Base-by-base conservation (phyloP, 2,888 invertebrate species). In the Epinotia bilunana region DNA sequence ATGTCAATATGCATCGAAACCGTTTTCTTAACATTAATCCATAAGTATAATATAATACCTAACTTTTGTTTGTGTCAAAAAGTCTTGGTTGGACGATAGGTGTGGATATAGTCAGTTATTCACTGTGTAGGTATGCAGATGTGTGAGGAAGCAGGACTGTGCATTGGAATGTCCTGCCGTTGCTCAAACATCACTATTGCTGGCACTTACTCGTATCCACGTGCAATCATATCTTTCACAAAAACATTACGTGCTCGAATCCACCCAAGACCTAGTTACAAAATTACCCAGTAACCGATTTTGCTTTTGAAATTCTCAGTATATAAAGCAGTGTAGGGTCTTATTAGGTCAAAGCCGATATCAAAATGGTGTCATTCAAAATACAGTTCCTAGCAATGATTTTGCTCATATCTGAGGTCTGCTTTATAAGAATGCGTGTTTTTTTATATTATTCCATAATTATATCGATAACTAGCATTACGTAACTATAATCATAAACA, bases 221-320 rank as follows among this genome's bases (percentile, higher is more conserved):
- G 71, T 67, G 75, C 75, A 76, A 76, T 73, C 57, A 77, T 65
- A 28, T 79, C 68, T 73, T 77, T 76, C 60, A 69, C 65, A 64
- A 64, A 78, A 78, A 76, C 64, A 74, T 61, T 80, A 91, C 91
- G 91, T 91, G 91, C 84, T 82, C 78, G 77, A 74, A 64, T 78
- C 77, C 78, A 77, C 69, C 77, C 82, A 83, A 79, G 65, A 72
- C 65, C 43, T 64, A 49, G 76, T 88, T 87, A 80, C 87, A 79
- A 84, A 84, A 79, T 84, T 83, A 84, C 85, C 86, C 72, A 83
- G 81, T 88, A 83, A 87, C 84, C 83, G 80, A 85, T 74, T 83
- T 82, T 76, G 77, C 79, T 91, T 91, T 90, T 87, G 90, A 86
- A 91, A 91, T 81, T 77, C 74, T 77, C 80, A 81, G 83, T 88